Percentiles rank a stretch among this genome's conserved stretches.
These are phyloP conservation scores for Cinclus cinclus DNA, from an alignment of 2,113 vertebrate genomes.

Conservation along the genomic window DNA sequence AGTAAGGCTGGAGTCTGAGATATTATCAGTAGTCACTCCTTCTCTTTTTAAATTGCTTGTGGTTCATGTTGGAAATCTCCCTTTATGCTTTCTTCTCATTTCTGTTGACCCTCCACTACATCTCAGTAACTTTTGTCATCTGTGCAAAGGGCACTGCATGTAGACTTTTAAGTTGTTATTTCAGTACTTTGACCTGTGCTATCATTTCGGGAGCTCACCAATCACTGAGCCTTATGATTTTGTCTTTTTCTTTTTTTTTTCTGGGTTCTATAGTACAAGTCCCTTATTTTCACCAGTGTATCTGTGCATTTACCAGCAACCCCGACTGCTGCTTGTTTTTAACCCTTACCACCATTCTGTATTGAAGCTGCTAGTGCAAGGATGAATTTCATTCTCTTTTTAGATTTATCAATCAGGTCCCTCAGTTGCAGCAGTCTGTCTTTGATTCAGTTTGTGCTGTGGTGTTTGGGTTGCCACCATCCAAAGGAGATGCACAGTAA, in stretches of 20 bases:
- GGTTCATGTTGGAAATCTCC: not conserved
- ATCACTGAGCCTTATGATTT: conserved; percentile 18
- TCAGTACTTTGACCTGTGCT: conserved; percentile 2
- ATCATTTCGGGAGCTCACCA: conserved; percentile 4
- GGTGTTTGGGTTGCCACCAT: not conserved
- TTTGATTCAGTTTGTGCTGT: not conserved
- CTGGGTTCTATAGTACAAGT: not conserved
- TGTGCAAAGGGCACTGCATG: not conserved
- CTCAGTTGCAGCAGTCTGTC: not conserved
- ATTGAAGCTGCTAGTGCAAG: not conserved
- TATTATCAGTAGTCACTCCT: not conserved
- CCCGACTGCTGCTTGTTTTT: not conserved
- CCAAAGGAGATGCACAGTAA: not conserved
- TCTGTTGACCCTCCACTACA: not conserved
- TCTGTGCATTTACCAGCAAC: not conserved
- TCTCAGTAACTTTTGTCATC: conserved; percentile 20
- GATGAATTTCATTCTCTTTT: not conserved
- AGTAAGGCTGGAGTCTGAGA: not conserved
- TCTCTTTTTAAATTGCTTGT: not conserved
- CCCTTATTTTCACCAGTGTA: not conserved
- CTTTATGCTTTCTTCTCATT: not conserved
- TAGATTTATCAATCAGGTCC: not conserved
- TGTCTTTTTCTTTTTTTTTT: not conserved
- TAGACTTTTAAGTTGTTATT: conserved; percentile 14
- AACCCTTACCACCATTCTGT: not conserved